phyloP scores from a whole-genome alignment of 2,113 vertebrate species.

The Thymallus thymallus region DNA sequence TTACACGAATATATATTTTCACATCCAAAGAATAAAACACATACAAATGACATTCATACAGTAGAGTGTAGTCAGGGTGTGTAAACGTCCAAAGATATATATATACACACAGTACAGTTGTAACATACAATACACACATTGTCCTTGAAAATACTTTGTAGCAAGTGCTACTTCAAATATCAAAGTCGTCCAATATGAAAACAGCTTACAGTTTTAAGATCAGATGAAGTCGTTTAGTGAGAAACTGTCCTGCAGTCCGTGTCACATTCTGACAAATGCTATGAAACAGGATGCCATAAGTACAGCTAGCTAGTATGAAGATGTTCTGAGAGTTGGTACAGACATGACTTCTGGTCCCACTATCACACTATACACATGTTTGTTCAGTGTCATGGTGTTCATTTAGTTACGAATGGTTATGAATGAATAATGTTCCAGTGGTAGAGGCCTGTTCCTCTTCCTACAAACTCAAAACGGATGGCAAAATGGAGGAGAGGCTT shows the following conservation, averaged over 20 bases:
- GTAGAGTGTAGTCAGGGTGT: slow-evolving; percentile 46
- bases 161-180: neutral
- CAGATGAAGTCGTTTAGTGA: neutral
- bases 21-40: slow-evolving; percentile 50
- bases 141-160: slow-evolving; percentile 17
- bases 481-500: neutral
- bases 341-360: too few relatives aligned
- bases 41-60: slow-evolving; percentile 65
- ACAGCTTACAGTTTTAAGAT: neutral
- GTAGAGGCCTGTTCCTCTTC: neutral
- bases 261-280: neutral
- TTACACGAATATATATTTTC: slow-evolving; percentile 49
- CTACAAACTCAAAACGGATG: neutral
- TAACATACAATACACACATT: slow-evolving; percentile 50
- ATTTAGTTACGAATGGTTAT: too few relatives aligned
- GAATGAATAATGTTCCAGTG: neutral
- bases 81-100: slow-evolving; percentile 20
- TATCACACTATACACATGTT: too few relatives aligned
- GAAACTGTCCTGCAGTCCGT: slow-evolving; percentile 34
- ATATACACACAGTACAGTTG: slow-evolving; percentile 52
- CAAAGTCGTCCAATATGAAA: slow-evolving; percentile 5
- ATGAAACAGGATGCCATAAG: neutral
- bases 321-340: neutral
- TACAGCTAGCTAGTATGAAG: neutral
- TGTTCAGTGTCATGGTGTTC: too few relatives aligned